phyloP scores from a whole-genome alignment of 2,888 invertebrate species.

The Dasypolia templi region DNA sequence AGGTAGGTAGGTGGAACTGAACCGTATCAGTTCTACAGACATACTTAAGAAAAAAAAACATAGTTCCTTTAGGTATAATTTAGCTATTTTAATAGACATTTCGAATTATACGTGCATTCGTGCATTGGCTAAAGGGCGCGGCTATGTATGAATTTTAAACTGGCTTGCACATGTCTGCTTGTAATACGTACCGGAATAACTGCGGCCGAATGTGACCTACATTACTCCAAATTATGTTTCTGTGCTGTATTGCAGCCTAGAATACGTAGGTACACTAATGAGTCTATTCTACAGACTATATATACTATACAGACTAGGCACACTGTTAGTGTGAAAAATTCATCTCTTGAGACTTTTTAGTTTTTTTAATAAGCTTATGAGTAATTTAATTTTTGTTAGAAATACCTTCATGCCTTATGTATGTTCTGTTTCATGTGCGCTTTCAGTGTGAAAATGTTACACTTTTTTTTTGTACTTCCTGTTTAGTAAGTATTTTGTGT shows the following conservation, averaged over 20 bases:
- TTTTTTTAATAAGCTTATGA: not conserved
- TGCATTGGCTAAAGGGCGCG: constrained; percentile 78
- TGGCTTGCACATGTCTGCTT: constrained; percentile 70
- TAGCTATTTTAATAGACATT: constrained; percentile 53
- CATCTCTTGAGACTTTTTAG: not conserved
- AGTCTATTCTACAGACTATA: not conserved
- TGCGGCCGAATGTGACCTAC: constrained; percentile 79
- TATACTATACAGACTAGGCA: too few relatives aligned
- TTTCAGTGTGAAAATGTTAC: not conserved
- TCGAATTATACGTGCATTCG: constrained; percentile 60
- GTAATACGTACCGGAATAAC: constrained; percentile 71
- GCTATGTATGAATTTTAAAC: constrained; percentile 85
- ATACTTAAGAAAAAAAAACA: not conserved
- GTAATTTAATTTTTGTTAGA: not conserved
- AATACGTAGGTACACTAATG: constrained; percentile 16
- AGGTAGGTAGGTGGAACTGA: not conserved
- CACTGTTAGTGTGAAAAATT: not conserved
- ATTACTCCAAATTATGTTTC: constrained; percentile 72
- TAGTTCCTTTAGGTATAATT: not conserved
- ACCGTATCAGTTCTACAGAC: not conserved
- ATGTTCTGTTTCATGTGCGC: too few relatives aligned
- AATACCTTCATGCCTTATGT: not conserved
- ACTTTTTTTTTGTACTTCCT: not conserved
- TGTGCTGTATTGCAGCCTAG: constrained; percentile 30
- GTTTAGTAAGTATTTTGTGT: not conserved